Base-by-base conservation (phyloP, 1,140 invertebrate species). In the Leptinotarsa lineolata region DNA sequence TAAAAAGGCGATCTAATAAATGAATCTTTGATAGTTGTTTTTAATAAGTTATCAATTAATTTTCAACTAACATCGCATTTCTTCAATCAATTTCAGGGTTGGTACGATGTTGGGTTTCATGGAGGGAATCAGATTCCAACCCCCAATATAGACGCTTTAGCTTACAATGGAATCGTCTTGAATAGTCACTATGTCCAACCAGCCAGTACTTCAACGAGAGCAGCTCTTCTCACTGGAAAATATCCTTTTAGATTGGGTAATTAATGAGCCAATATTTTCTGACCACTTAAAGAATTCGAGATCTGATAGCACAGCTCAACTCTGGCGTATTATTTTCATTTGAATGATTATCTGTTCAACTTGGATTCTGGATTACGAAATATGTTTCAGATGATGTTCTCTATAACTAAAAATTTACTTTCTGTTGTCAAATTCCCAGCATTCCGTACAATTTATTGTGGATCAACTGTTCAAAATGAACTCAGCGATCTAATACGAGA, bases 21-120 rank as follows among this genome's bases (percentile, higher is more conserved):
- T 39, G 30, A 1, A 39, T 39, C 2, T 39, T 39, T 11, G 30
- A 39, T 39, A 11, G 30, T 39, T 39, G 30, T 39, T 39, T 39
- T 39, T 6, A 39, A 39, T 39, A 39, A 0, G 11, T 54, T 46
- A 21, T n/a, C n/a, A 8, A 20, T 16, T 39, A 64, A 18, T 61
- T 18, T 30, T 61, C 44, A 68, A 45, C 30, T 6, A 61, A 58
- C 39, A 59, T 18, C 20, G 1, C 24, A 61, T 69, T 21, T 39
- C 8, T 39, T 39, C 30, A 39, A 39, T 39, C 22, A 3, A 65
- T 64, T 68, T 69, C 74, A 92, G 91, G 92, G 92, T n/a, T 93
- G 91, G 91, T 91, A 92, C 80, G 91, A 93, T 81, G 89, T 93
- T 3, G 87, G 91, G 72, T 93, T 91, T 79, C 92, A 92, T 79